Base-by-base conservation (phyloP, 2,113 vertebrate genomes). In the Mormyrus iriodes region DNA sequence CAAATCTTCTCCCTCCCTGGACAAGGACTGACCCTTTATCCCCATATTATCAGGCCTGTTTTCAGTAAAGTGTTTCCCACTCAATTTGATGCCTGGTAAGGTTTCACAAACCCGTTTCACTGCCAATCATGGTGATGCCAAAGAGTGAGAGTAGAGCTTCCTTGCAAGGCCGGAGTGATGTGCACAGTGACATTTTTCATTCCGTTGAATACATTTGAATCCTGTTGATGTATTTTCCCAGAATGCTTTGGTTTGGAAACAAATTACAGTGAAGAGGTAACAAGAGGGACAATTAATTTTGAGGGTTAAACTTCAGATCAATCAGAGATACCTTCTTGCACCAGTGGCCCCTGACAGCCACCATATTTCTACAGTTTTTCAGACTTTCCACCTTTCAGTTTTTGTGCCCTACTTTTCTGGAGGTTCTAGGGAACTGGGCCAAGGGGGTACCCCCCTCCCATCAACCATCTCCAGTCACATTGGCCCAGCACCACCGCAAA, bases 41-140 rank as follows among this genome's bases (percentile, higher is more conserved):
- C 85, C 4, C 85, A 86, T 39, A 27, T 55, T 39, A 35, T 86
- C 31, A 19, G 27, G 19, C 51, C 46, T 27, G 24, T 55, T 86
- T 86, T 49, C 85, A 39, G 48, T 85, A n/a, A 86, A 51, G 85
- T 86, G 27, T 53, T 55, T 15, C 31, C 46, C 17, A 86, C 85
- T 84, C 44, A 48, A 84, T 84, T 84, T 48, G 42, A 84, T 46
- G 19, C 17, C 82, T 53, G 85, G 85, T 86, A 86, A 53, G 49
- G 85, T 86, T 55, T 86, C 51, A 39, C 85, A 52, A 86, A 86
- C 48, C 85, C 85, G 55, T 86, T 53, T 55, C 51, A 17, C 51
- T 35, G 31, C n/a, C 49, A 53, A 52, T 86, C 85, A 53, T 13
- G n/a, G 31, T 35, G n/a, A 53, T 51, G 27, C 6, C 85, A 49